Percentiles rank a stretch among this genome's conserved stretches.
phyloP scores from a whole-genome alignment of 2,113 vertebrate genomes.

The Phoenicopterus ruber region DNA sequence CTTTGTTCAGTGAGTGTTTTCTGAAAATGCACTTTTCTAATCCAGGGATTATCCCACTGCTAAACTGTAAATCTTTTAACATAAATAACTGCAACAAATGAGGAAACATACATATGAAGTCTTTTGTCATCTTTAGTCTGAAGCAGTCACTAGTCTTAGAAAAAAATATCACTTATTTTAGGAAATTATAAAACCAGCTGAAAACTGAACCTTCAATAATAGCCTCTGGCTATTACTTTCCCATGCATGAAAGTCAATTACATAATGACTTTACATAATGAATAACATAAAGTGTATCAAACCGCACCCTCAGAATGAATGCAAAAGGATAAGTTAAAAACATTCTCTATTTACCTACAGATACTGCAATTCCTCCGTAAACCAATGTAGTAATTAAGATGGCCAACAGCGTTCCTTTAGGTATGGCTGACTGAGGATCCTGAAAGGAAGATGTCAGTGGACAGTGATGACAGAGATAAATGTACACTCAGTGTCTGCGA shows the following conservation, averaged over 20 bases:
- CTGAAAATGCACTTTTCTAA: background rate
- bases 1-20: background rate
- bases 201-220: background rate
- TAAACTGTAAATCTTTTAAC: background rate
- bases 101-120: background rate
- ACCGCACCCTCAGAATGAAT: background rate
- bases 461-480: background rate
- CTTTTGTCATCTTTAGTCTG: background rate
- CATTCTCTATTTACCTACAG: conserved; percentile 81
- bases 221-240: background rate
- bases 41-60: background rate
- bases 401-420: conserved; percentile 93
- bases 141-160: background rate
- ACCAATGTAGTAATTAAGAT: conserved; percentile 94
- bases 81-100: background rate
- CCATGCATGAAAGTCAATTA: background rate
- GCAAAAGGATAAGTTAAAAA: background rate
- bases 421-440: conserved; percentile 97
- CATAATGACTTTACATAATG: background rate
- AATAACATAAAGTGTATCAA: background rate
- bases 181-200: background rate
- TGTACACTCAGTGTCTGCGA: background rate
- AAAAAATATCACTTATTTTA: background rate
- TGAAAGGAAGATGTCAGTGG: conserved; percentile 67
- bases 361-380: conserved; percentile 91